A percentile compares a stretch with the other conserved stretches of the same genome.
These are phyloP conservation scores for Sebastes minor DNA, from an alignment of 2,797 vertebrate species.

Conservation along the genomic window DNA sequence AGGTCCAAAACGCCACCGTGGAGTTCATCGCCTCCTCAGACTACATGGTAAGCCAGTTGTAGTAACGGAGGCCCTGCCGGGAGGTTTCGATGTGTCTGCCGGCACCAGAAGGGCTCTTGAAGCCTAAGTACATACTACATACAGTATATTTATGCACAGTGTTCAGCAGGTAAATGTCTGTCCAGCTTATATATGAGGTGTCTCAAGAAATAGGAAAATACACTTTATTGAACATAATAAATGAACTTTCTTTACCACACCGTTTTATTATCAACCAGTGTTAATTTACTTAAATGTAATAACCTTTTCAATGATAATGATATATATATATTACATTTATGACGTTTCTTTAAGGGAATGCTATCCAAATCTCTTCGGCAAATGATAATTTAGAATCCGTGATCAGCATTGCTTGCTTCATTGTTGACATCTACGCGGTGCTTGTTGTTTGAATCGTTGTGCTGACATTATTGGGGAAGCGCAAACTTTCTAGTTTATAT, in stretches of 20 bases:
- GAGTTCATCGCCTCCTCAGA: constrained; percentile 99
- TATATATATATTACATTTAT: too few relatives aligned
- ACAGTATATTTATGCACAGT: neutral
- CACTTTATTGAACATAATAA: too few relatives aligned
- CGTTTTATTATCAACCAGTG: neutral
- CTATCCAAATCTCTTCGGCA: too few relatives aligned
- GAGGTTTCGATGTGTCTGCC: neutral
- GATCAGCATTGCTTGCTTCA: neutral
- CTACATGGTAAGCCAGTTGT: constrained; percentile 90
- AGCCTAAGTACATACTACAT: too few relatives aligned
- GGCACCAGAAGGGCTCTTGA: neutral
- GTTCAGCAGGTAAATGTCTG: neutral
- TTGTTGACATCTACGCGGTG: too few relatives aligned
- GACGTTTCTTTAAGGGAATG: too few relatives aligned
- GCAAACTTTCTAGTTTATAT: neutral
- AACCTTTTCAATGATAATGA: too few relatives aligned
- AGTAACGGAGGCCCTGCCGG: neutral
- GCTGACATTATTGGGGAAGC: neutral
- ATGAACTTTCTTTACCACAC: too few relatives aligned
- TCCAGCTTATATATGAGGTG: too few relatives aligned
- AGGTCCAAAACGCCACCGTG: constrained; percentile 96
- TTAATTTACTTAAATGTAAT: too few relatives aligned
- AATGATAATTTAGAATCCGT: neutral
- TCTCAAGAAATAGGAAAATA: too few relatives aligned
- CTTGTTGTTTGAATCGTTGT: neutral